Conservation (phyloP, 2,888 invertebrate genomes). For the Apamea monoglypha region DNA sequence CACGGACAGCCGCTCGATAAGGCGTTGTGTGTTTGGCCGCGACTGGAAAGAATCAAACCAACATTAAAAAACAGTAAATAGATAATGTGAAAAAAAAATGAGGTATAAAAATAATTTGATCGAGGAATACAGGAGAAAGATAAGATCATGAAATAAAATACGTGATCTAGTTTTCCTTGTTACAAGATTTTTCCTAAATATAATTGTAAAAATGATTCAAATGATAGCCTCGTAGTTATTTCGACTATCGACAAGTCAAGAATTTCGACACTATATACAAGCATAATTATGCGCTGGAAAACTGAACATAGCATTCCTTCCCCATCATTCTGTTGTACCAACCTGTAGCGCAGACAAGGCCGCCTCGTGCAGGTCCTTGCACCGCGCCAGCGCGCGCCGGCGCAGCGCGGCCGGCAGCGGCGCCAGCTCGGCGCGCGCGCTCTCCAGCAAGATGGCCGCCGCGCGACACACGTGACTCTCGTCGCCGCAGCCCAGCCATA, state of each 20-base stretch:
- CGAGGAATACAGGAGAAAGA: too few relatives aligned
- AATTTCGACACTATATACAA: background rate
- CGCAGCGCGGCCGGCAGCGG: slow-evolving; percentile 86
- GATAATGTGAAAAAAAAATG: background rate
- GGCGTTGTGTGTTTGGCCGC: slow-evolving; percentile 84
- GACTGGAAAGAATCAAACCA: slow-evolving; percentile 76
- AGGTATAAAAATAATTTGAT: background rate
- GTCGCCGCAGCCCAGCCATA: slow-evolving; percentile 96
- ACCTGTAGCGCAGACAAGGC: slow-evolving; percentile 83
- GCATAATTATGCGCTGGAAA: background rate
- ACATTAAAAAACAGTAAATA: background rate
- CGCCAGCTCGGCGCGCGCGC: slow-evolving; percentile 91
- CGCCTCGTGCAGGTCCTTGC: slow-evolving; percentile 87
- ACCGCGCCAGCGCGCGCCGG: slow-evolving; percentile 84
- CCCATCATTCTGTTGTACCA: background rate
- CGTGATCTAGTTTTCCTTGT: background rate
- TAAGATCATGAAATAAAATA: background rate
- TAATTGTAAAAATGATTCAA: background rate
- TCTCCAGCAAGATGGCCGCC: slow-evolving; percentile 93
- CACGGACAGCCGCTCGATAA: slow-evolving; percentile 85
- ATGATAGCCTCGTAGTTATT: background rate
- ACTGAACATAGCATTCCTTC: background rate
- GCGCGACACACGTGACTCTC: slow-evolving; percentile 96
- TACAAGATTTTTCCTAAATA: background rate
- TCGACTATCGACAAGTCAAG: background rate